Evolutionary conservation across 2,797 vertebrate species (phyloP).

Genomic region (Paguma larvata): DNA sequence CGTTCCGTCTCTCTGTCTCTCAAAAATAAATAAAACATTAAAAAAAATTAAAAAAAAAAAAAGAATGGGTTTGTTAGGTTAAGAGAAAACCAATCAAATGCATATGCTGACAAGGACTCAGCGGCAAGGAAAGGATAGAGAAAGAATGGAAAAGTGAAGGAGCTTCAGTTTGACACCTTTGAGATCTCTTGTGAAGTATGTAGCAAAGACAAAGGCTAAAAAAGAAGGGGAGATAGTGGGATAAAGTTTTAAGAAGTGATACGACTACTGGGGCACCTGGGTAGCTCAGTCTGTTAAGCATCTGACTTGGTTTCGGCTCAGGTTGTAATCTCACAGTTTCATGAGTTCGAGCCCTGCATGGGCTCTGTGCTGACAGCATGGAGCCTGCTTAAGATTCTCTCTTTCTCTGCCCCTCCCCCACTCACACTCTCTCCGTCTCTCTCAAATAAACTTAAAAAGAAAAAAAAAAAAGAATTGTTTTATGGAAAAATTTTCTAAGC

Average conservation of each 20-base stretch:
- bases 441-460: too few species aligned
- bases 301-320: too few species aligned
- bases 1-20: too few species aligned
- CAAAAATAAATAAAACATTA: too few species aligned
- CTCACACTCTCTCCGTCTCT: too few species aligned
- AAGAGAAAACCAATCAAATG: not conserved
- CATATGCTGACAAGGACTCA: not conserved
- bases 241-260: not conserved
- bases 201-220: conserved; percentile 21
- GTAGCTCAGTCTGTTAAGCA: too few species aligned
- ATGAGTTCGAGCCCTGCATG: too few species aligned
- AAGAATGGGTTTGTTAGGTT: not conserved
- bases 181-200: conserved; percentile 7
- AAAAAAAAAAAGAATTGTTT: not conserved
- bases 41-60: too few species aligned
- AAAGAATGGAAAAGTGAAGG: not conserved
- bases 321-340: too few species aligned
- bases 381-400: too few species aligned
- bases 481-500: conserved; percentile 49
- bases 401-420: too few species aligned
- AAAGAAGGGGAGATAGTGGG: not conserved
- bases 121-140: not conserved
- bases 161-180: not conserved
- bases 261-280: not conserved
- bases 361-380: too few species aligned